Evolutionary conservation across 2,113 vertebrate genomes (phyloP).

Genomic region (Cacatua alba): DNA sequence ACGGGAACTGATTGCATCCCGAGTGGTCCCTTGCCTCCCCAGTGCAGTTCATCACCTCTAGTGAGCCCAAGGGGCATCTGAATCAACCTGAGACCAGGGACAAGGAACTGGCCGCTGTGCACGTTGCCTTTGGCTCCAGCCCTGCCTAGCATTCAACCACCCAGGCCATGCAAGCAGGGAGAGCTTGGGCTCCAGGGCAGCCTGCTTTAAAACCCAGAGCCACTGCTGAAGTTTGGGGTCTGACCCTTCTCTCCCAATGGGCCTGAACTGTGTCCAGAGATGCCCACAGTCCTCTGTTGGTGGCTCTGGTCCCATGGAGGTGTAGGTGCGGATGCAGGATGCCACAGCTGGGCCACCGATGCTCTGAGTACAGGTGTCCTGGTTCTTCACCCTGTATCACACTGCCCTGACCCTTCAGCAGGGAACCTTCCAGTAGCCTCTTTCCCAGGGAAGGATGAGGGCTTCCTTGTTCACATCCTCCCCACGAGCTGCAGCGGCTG

Average conservation of each 20-base stretch:
- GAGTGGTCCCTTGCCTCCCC: fast-evolving
- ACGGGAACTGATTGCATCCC: fast-evolving
- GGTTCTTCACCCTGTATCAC: neutral
- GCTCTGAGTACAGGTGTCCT: neutral
- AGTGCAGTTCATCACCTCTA: fast-evolving
- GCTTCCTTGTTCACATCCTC: neutral
- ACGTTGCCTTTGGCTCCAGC: neutral
- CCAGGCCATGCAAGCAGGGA: neutral
- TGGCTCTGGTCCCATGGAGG: neutral
- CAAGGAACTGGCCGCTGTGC: fast-evolving
- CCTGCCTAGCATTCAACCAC: neutral
- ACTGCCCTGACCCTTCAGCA: neutral
- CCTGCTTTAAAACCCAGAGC: neutral
- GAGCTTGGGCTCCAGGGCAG: neutral
- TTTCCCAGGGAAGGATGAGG: neutral
- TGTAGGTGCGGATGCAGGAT: neutral
- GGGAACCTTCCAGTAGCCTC: neutral
- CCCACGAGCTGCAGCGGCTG: fast-evolving
- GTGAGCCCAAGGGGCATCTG: neutral
- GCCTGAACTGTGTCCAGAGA: neutral
- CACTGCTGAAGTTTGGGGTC: neutral
- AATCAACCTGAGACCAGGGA: neutral
- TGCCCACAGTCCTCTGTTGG: neutral
- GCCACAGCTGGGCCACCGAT: neutral
- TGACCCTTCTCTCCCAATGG: neutral